Evolutionary conservation across 2,797 vertebrate species (phyloP).

Genomic region (Meda fulgida): DNA sequence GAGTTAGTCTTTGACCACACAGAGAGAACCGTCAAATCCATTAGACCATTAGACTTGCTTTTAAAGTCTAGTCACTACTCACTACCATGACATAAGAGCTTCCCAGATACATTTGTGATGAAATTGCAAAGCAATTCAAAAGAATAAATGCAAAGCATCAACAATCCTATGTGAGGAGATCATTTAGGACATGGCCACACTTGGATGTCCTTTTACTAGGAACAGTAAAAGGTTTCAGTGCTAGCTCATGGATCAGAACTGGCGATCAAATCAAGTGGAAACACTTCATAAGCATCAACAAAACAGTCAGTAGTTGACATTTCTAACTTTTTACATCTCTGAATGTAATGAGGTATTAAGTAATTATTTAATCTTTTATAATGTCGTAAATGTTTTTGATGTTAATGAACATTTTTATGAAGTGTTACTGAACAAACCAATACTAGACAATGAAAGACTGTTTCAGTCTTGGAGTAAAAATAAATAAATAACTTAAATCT

Average conservation of each 20-base stretch:
- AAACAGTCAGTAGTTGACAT: background rate
- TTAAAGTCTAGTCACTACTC: constrained; percentile 19
- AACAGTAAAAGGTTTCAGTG: background rate
- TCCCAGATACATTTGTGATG: background rate
- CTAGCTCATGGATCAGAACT: constrained; percentile 15
- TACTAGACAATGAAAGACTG: background rate
- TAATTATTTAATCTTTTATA: no score
- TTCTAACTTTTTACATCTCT: background rate
- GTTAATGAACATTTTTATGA: background rate
- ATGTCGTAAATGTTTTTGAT: background rate
- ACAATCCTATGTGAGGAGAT: background rate
- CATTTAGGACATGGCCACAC: background rate
- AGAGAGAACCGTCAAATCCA: constrained; percentile 32
- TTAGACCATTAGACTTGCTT: constrained; percentile 32
- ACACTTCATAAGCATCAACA: background rate
- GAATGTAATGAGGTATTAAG: background rate
- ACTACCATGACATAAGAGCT: constrained; percentile 18
- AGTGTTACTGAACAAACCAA: background rate
- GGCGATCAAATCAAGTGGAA: background rate
- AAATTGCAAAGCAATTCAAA: background rate
- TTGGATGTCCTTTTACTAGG: background rate
- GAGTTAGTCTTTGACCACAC: constrained; percentile 23
- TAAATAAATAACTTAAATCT: no score
- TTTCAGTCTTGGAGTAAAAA: background rate
- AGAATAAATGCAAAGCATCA: no score